phyloP scores from a whole-genome alignment of 2,113 vertebrate genomes.

The Antigone vipio region DNA sequence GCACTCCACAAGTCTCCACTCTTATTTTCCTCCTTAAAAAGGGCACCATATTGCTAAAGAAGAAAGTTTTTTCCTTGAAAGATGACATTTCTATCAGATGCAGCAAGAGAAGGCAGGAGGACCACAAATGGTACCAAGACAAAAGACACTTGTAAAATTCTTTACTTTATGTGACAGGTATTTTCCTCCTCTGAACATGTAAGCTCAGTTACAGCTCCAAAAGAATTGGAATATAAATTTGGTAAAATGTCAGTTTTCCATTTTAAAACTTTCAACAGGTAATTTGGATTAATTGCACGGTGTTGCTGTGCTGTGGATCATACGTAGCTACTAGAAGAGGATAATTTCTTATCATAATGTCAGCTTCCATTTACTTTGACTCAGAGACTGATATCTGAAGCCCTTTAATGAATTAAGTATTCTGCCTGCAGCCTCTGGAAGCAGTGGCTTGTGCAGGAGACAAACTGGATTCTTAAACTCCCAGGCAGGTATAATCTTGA shows the following conservation, averaged over 20 bases:
- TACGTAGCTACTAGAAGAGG: background rate
- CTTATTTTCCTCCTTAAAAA: background rate
- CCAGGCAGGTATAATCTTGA: background rate
- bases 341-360: background rate
- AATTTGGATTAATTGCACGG: background rate
- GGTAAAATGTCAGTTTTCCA: slow-evolving; percentile 13
- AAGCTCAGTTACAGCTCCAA: background rate
- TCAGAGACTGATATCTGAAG: slow-evolving; percentile 10
- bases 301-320: background rate
- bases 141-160: background rate
- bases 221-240: background rate
- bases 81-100: background rate
- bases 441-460: background rate
- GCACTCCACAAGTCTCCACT: background rate
- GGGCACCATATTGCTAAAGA: background rate
- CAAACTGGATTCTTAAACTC: background rate
- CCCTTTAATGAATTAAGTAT: background rate
- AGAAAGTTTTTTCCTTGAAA: background rate
- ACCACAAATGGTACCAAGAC: background rate
- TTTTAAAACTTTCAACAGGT: slow-evolving; percentile 2
- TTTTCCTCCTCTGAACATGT: background rate
- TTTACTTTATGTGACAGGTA: background rate
- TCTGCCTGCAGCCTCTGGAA: slow-evolving; percentile 4
- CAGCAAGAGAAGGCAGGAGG: background rate
- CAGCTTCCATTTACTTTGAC: slow-evolving; percentile 26